These are phyloP conservation scores for Eulemur rufifrons DNA, from an alignment of 2,113 vertebrate genomes.

Conservation along the genomic window DNA sequence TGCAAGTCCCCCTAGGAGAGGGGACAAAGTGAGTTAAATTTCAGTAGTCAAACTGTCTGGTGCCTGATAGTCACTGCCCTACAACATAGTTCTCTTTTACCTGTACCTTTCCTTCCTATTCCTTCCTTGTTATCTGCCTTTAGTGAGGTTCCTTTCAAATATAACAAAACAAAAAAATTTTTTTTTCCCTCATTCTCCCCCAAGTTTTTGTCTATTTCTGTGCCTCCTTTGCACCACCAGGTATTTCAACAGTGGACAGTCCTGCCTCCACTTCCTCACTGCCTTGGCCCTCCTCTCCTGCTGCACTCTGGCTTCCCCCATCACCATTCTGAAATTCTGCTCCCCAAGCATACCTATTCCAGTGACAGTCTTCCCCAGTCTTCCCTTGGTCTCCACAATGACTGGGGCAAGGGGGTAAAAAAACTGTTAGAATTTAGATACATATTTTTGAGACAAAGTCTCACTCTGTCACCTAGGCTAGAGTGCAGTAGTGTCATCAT, in stretches of 20 bases:
- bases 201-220: constrained; percentile 10
- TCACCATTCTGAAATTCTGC: not conserved
- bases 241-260: not conserved
- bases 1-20: not conserved
- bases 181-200: not conserved
- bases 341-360: not conserved
- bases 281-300: not conserved
- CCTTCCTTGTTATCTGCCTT: not conserved
- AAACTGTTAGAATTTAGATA: not conserved
- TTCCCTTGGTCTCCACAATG: not conserved
- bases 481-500: no score
- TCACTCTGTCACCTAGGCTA: no score
- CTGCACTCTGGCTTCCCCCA: not conserved
- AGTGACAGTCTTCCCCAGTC: not conserved
- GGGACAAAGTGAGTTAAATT: not conserved
- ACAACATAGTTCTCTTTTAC: not conserved
- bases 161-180: not conserved
- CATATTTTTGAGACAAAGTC: no score
- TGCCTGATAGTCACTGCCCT: not conserved
- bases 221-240: not conserved
- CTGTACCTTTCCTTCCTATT: not conserved
- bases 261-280: not conserved
- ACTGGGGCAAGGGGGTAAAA: not conserved
- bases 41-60: not conserved
- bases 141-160: constrained; percentile 17